Conservation (phyloP, 2,113 vertebrate genomes). For the Semnopithecus entellus region DNA sequence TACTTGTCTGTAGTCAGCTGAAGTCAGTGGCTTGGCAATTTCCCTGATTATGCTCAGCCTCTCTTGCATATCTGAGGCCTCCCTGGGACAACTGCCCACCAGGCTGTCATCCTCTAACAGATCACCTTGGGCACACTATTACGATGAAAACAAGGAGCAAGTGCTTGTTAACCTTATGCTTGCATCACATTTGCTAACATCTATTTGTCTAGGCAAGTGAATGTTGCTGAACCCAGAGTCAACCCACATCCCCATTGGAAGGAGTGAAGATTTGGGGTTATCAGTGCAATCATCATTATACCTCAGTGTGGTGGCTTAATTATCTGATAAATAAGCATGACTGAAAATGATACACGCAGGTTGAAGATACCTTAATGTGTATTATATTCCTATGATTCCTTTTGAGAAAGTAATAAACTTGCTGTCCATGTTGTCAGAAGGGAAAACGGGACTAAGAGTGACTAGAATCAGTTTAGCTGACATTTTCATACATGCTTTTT, state of each 20-base stretch:
- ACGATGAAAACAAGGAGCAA: not conserved
- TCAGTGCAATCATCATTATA: not conserved
- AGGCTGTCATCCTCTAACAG: not conserved
- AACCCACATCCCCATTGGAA: not conserved
- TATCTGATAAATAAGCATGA: not conserved
- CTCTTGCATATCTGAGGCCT: not conserved
- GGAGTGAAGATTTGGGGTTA: not conserved
- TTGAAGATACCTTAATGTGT: not conserved
- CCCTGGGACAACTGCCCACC: not conserved
- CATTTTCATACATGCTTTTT: not conserved
- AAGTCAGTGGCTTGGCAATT: not conserved
- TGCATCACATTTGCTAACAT: not conserved
- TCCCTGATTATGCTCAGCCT: not conserved
- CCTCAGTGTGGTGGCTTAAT: not conserved
- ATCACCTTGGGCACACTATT: not conserved
- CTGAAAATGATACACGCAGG: not conserved
- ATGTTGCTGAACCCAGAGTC: not conserved
- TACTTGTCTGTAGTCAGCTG: not conserved
- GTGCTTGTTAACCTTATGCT: not conserved
- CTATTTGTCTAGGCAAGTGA: not conserved
- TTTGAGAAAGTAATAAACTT: constrained; percentile 23
- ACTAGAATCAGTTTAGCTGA: not conserved
- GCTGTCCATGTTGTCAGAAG: not conserved
- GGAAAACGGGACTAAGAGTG: not conserved
- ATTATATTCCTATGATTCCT: not conserved